These are phyloP conservation scores for Simalia tracyae DNA, from an alignment of 2,797 vertebrate species.

Conservation along the genomic window DNA sequence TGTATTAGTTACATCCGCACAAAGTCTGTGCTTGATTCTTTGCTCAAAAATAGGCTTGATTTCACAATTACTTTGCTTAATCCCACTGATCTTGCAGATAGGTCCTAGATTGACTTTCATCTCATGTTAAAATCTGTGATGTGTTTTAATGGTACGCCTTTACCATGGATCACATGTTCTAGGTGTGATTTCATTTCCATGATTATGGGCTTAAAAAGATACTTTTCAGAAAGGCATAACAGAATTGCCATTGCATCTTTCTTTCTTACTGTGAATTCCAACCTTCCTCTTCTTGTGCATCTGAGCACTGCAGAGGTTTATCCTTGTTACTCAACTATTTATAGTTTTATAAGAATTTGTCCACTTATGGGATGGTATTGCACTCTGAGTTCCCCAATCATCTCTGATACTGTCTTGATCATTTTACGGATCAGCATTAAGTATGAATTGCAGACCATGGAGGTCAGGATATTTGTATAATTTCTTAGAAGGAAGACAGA, in stretches of 20 bases:
- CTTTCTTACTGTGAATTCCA: neutral
- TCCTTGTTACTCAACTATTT: neutral
- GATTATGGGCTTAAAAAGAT: neutral
- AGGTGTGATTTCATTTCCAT: neutral
- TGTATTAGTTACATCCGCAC: neutral
- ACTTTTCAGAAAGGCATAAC: neutral
- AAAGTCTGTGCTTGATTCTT: neutral
- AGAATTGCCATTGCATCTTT: neutral
- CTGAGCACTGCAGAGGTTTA: neutral
- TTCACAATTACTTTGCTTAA: neutral
- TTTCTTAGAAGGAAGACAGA: neutral
- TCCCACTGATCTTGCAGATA: neutral
- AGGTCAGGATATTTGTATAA: neutral
- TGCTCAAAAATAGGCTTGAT: neutral
- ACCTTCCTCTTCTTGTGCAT: neutral
- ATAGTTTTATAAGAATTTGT: neutral
- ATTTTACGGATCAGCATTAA: neutral
- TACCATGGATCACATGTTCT: neutral
- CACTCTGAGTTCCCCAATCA: neutral
- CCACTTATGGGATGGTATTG: neutral
- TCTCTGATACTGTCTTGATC: neutral
- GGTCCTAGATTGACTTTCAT: neutral
- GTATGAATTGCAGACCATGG: neutral
- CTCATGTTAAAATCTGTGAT: neutral
- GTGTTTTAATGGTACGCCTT: neutral